phyloP scores from a whole-genome alignment of 1,140 invertebrate genomes.

The Macrotrachela quadricornifera region DNA sequence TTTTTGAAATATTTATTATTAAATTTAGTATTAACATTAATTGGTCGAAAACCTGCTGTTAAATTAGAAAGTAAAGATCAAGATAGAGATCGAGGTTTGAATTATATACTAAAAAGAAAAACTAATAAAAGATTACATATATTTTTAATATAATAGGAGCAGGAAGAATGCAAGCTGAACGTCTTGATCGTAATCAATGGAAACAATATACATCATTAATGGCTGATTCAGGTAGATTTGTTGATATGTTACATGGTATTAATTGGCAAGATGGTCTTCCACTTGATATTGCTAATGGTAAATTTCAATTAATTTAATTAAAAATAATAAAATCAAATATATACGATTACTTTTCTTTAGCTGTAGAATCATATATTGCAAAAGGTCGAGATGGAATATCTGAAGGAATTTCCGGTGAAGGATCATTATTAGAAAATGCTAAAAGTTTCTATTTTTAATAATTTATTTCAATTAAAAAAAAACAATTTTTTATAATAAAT shows the following conservation, averaged over 20 bases:
- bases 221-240: conserved; percentile 25
- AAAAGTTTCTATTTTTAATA: neutral
- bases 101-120: too few relatives aligned
- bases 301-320: neutral
- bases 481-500: neutral
- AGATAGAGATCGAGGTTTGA: neutral
- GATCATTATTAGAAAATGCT: conserved; percentile 25
- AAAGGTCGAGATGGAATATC: conserved; percentile 20
- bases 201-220: conserved; percentile 23
- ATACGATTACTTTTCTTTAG: conserved; percentile 10
- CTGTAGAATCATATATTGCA: conserved; percentile 28
- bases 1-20: too few relatives aligned
- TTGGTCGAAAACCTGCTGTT: neutral
- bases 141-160: neutral
- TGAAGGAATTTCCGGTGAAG: conserved; percentile 27
- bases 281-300: conserved; percentile 21
- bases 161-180: conserved; percentile 4
- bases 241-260: conserved; percentile 29
- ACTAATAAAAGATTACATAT: neutral
- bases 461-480: neutral
- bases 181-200: conserved; percentile 15
- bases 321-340: neutral
- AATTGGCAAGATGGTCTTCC: conserved; percentile 28
- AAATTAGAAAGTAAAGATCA: neutral
- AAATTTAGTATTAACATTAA: neutral